Percentiles rank a stretch among this genome's conserved stretches.
These are phyloP conservation scores for Australoheros scitulus DNA, from an alignment of 2,113 vertebrate species.

Conservation along the genomic window DNA sequence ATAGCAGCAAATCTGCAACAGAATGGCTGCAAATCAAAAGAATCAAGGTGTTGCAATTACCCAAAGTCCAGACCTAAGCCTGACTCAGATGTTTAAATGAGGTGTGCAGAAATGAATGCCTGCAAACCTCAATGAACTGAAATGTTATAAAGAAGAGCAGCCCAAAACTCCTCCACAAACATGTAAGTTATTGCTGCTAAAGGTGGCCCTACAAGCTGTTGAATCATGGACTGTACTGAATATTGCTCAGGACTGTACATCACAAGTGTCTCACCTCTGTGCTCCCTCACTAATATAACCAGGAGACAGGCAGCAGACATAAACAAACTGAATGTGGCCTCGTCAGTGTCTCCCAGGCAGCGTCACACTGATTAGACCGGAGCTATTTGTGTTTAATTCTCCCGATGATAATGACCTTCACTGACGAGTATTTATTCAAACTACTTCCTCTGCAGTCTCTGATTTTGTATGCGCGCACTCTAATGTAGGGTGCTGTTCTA, in stretches of 20 bases:
- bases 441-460: background rate
- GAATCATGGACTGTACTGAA: too few relatives aligned
- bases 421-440: background rate
- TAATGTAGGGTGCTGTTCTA: background rate
- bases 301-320: background rate
- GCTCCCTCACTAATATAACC: background rate
- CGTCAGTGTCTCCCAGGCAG: background rate
- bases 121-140: background rate
- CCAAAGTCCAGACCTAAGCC: background rate
- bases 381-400: constrained; percentile 15
- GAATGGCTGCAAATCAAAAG: background rate
- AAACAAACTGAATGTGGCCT: background rate
- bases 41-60: background rate
- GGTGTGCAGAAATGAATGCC: background rate
- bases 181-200: too few relatives aligned
- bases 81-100: background rate
- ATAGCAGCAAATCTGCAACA: background rate
- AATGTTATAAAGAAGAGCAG: background rate
- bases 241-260: too few relatives aligned
- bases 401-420: constrained; percentile 27
- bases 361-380: background rate
- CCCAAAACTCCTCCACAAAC: too few relatives aligned
- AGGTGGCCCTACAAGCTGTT: too few relatives aligned
- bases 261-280: background rate
- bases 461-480: background rate